Conservation (phyloP, 2,888 invertebrate species). For the Aleiodes leptofemur region DNA sequence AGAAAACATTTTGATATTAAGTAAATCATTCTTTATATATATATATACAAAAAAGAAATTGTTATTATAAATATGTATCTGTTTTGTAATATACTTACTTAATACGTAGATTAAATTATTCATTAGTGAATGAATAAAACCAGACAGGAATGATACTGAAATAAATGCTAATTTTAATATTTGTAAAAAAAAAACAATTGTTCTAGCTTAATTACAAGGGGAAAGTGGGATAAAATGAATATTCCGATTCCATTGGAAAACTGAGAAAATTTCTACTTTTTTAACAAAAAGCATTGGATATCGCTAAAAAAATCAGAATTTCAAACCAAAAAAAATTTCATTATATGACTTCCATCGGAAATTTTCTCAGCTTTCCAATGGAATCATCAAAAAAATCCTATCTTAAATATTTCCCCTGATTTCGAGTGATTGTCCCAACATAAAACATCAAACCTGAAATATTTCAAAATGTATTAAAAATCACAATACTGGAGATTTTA, state of each 20-base stretch:
- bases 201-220: background rate
- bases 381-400: too few relatives aligned
- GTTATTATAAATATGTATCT: constrained; percentile 71
- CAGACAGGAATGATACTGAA: constrained; percentile 20
- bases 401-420: too few relatives aligned
- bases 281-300: too few relatives aligned
- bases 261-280: too few relatives aligned
- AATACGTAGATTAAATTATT: constrained; percentile 40
- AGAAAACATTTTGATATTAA: constrained; percentile 3
- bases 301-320: background rate
- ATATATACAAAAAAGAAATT: constrained; percentile 61
- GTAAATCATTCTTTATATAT: constrained; percentile 17
- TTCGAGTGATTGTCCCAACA: too few relatives aligned
- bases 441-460: too few relatives aligned
- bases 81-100: constrained; percentile 69
- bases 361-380: too few relatives aligned
- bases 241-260: too few relatives aligned
- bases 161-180: constrained; percentile 43
- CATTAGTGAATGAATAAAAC: constrained; percentile 11
- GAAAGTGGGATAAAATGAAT: too few relatives aligned
- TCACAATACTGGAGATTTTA: background rate
- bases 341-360: too few relatives aligned
- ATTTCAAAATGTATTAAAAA: too few relatives aligned
- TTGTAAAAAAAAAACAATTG: constrained; percentile 23
- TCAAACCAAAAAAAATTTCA: background rate